Evolutionary conservation across 2,113 vertebrate genomes (phyloP).

Genomic region (Oryzias woworae): DNA sequence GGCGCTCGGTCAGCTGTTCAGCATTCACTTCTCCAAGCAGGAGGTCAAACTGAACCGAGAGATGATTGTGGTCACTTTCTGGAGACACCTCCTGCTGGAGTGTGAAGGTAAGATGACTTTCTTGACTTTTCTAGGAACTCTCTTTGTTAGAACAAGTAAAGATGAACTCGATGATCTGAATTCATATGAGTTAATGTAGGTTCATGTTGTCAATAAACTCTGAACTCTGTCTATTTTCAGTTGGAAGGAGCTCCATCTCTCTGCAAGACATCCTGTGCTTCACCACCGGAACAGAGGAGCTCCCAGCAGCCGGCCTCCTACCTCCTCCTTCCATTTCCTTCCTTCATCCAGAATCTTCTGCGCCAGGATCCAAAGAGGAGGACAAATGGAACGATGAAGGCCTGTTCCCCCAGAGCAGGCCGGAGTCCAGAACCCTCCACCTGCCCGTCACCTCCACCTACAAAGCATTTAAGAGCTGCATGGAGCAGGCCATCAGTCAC

Average conservation of each 20-base stretch:
- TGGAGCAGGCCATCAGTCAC: conserved; percentile 86
- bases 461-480: conserved; percentile 82
- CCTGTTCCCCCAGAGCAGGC: conserved; percentile 81
- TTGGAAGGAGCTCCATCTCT: conserved; percentile 80
- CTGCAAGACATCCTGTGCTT: conserved; percentile 87
- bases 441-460: conserved; percentile 84
- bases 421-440: conserved; percentile 75
- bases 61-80: conserved; percentile 72
- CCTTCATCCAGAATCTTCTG: conserved; percentile 49
- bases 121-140: not conserved
- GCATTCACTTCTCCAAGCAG: conserved; percentile 67
- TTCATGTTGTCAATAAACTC: not conserved
- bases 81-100: conserved; percentile 85
- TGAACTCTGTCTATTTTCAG: conserved; percentile 66
- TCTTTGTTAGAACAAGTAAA: not conserved
- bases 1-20: conserved; percentile 79
- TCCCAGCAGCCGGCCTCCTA: conserved; percentile 80
- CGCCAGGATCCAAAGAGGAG: not conserved
- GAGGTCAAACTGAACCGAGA: conserved; percentile 56
- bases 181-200: not conserved
- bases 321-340: conserved; percentile 84
- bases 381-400: conserved; percentile 8
- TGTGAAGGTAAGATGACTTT: conserved; percentile 79
- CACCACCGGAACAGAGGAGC: conserved; percentile 76
- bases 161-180: not conserved